Evolutionary conservation across 2,797 vertebrate species (phyloP).

Genomic region (Myotis planiceps): DNA sequence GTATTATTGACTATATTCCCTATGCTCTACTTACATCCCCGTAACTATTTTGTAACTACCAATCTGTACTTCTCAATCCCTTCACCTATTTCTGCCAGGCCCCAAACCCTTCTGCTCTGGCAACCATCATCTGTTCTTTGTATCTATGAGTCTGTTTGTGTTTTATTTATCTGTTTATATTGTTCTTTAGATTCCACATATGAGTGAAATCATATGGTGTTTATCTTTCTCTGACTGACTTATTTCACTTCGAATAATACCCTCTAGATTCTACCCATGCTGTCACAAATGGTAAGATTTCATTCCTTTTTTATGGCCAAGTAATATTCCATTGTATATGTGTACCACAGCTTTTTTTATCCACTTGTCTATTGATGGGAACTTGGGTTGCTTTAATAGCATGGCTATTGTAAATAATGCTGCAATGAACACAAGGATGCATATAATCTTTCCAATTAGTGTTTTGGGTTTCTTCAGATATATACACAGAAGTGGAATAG

Average conservation of each 20-base stretch:
- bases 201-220: not conserved
- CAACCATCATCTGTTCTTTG: not conserved
- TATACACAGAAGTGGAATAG: not conserved
- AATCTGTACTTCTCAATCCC: not conserved
- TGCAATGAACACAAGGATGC: not conserved
- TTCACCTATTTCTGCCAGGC: not conserved
- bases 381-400: not conserved
- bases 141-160: not conserved
- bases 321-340: not conserved
- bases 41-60: not conserved
- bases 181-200: not conserved
- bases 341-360: not conserved
- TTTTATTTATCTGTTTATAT: not conserved
- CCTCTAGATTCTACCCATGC: not conserved
- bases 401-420: not conserved
- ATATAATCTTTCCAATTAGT: not conserved
- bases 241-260: not conserved
- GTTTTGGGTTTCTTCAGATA: not conserved
- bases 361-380: not conserved
- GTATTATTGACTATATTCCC: not conserved
- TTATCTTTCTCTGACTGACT: not conserved
- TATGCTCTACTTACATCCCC: not conserved
- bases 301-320: not conserved
- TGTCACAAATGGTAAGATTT: not conserved
- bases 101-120: not conserved